Percentiles rank a stretch among this genome's conserved stretches.
Evolutionary conservation across 1,140 invertebrate genomes (phyloP).

Genomic region (Neomicropteryx cornuta): DNA sequence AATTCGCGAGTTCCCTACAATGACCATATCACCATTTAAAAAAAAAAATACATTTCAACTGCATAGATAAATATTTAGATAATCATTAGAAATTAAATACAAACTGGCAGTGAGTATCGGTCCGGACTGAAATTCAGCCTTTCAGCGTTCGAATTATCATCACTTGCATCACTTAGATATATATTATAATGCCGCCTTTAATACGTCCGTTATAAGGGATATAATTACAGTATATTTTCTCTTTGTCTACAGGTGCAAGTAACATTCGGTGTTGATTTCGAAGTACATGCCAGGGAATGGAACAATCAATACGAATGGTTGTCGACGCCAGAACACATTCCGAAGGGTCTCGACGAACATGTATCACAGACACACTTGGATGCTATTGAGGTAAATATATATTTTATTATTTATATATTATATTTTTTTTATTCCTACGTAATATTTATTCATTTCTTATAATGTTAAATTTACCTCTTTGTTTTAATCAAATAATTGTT

Average conservation of each 20-base stretch:
- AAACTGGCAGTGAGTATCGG: background rate
- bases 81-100: background rate
- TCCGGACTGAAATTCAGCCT: background rate
- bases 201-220: background rate
- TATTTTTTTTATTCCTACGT: background rate
- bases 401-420: conserved; percentile 2
- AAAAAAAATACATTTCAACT: no score
- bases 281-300: conserved; percentile 33
- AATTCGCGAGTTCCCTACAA: no score
- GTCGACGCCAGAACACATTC: conserved; percentile 30
- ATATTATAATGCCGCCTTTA: no score
- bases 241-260: conserved; percentile 38
- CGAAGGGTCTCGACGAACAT: conserved; percentile 36
- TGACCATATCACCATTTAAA: no score
- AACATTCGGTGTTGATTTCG: conserved; percentile 38
- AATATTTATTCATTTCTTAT: background rate
- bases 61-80: background rate
- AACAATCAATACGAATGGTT: conserved; percentile 43
- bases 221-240: conserved; percentile 12
- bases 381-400: conserved; percentile 29
- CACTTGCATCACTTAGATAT: no score
- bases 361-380: conserved; percentile 30
- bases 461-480: background rate
- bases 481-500: background rate
- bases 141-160: no score